phyloP scores from a whole-genome alignment of 2,888 invertebrate genomes.

The Morpho deidamia region DNA sequence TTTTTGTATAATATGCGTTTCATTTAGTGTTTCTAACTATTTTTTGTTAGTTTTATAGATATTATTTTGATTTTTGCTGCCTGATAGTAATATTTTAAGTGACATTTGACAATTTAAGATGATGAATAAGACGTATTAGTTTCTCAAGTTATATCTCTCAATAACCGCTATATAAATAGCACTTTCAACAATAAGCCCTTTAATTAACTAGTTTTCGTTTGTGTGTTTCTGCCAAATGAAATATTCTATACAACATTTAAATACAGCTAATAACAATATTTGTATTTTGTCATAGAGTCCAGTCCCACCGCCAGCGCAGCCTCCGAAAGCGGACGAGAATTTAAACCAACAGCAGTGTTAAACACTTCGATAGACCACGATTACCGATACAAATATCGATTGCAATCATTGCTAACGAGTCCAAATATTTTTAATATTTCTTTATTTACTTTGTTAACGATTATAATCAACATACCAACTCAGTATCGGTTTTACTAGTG shows the following conservation, averaged over 20 bases:
- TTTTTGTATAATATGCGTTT: neutral
- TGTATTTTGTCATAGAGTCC: conserved; percentile 80
- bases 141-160: too few relatives aligned
- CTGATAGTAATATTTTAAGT: neutral
- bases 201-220: too few relatives aligned
- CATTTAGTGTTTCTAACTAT: neutral
- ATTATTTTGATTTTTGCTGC: conserved; percentile 1
- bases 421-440: conserved; percentile 45
- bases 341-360: conserved; percentile 83
- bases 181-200: too few relatives aligned
- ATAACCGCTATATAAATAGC: too few relatives aligned
- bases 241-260: neutral
- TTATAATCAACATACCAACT: conserved; percentile 43
- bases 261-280: conserved; percentile 9
- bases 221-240: neutral
- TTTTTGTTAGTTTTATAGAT: neutral
- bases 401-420: conserved; percentile 41
- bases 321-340: conserved; percentile 85
- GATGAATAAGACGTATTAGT: too few relatives aligned
- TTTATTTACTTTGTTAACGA: conserved; percentile 49
- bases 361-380: conserved; percentile 23
- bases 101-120: neutral
- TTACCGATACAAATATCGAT: conserved; percentile 26
- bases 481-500: conserved; percentile 29
- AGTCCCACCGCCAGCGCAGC: conserved; percentile 78